Evolutionary conservation across 2,888 invertebrate genomes (phyloP).

Genomic region (Agrotis puta): DNA sequence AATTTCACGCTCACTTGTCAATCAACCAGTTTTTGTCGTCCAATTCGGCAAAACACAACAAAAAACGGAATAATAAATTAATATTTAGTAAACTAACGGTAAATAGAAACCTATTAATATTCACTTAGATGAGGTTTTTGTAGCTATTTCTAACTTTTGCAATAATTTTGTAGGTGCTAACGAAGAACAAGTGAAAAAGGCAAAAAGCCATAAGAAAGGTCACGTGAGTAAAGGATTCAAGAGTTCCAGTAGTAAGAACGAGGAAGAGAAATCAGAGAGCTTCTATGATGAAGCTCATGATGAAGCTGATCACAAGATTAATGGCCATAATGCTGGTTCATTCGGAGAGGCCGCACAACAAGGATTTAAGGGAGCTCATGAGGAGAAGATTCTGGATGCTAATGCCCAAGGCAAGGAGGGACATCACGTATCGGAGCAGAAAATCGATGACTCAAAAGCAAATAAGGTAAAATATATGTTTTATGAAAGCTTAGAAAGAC

Average conservation of each 20-base stretch:
- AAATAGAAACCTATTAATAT: constrained; percentile 49
- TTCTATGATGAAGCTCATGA: constrained; percentile 93
- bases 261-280: constrained; percentile 92
- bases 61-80: constrained; percentile 56
- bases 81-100: constrained; percentile 43
- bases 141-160: constrained; percentile 15
- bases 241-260: constrained; percentile 92
- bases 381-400: constrained; percentile 90
- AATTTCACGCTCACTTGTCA: constrained; percentile 63
- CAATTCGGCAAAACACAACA: constrained; percentile 38
- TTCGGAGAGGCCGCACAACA: constrained; percentile 91
- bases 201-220: constrained; percentile 92
- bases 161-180: constrained; percentile 82
- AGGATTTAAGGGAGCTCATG: constrained; percentile 91
- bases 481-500: background rate
- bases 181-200: constrained; percentile 90
- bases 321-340: constrained; percentile 90
- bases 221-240: constrained; percentile 93
- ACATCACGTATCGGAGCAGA: constrained; percentile 90
- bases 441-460: constrained; percentile 90
- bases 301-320: constrained; percentile 91
- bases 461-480: constrained; percentile 84
- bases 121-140: constrained; percentile 42
- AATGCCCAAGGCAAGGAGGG: constrained; percentile 91
- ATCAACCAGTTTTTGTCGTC: constrained; percentile 55